phyloP scores from a whole-genome alignment of 2,113 vertebrate genomes.

The Cyphomyrus discorhynchus region DNA sequence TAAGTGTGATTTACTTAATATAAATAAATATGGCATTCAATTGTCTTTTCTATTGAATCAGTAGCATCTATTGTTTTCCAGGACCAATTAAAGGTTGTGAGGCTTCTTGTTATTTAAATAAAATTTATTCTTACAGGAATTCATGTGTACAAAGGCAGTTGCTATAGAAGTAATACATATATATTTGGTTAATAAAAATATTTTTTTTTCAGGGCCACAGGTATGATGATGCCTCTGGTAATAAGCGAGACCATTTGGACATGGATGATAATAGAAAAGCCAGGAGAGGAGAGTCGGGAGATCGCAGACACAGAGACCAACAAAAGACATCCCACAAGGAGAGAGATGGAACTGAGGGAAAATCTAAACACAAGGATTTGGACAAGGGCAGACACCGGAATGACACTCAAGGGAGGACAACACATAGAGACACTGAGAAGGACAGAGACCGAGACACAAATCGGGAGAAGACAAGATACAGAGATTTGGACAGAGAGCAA shows the following conservation, averaged over 20 bases:
- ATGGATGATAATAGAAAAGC: conserved; percentile 38
- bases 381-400: conserved; percentile 38
- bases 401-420: neutral
- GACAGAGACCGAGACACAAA: conserved; percentile 14
- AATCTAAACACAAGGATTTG: conserved; percentile 25
- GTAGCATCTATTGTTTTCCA: neutral
- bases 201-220: conserved; percentile 37
- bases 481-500: conserved; percentile 12
- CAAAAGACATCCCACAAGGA: conserved; percentile 39
- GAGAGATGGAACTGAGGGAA: conserved; percentile 21
- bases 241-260: conserved; percentile 29
- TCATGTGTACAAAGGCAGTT: neutral
- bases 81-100: neutral
- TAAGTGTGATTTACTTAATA: conserved; percentile 14
- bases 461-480: conserved; percentile 29
- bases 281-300: conserved; percentile 46
- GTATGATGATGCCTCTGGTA: conserved; percentile 31
- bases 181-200: neutral
- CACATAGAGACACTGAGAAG: conserved; percentile 31
- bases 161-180: neutral
- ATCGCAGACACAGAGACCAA: conserved; percentile 46
- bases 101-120: neutral
- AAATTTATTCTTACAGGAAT: neutral
- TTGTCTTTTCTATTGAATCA: neutral
- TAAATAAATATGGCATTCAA: neutral